phyloP scores from a whole-genome alignment of 2,113 vertebrate genomes.

The Semnornis frantzii region DNA sequence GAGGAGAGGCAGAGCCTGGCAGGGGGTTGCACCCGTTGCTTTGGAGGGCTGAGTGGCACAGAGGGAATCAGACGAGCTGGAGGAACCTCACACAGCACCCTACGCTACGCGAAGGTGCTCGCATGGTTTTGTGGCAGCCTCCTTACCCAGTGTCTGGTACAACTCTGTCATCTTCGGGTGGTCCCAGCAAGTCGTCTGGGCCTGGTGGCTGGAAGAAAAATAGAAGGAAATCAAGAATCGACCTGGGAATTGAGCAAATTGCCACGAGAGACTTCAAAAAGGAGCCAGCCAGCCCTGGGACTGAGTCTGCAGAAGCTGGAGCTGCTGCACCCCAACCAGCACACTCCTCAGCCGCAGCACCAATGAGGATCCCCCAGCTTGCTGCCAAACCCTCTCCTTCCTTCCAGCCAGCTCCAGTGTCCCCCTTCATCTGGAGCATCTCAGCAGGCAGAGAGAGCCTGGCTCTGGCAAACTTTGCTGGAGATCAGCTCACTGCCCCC shows the following conservation, averaged over 20 bases:
- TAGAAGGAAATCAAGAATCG: not conserved
- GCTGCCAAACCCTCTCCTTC: not conserved
- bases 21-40: not conserved
- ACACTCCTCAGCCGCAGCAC: not conserved
- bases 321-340: not conserved
- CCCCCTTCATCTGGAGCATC: not conserved
- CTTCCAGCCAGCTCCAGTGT: not conserved
- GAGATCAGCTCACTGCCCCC: not conserved
- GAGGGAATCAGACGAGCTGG: not conserved
- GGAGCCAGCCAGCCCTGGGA: rapidly evolving
- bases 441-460: not conserved
- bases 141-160: slow-evolving; percentile 93
- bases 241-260: not conserved
- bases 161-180: slow-evolving; percentile 99
- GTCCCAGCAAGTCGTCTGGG: slow-evolving; percentile 99
- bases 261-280: not conserved
- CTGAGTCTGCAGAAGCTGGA: not conserved
- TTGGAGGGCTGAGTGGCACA: not conserved
- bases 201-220: slow-evolving; percentile 88
- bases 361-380: not conserved
- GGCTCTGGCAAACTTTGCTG: not conserved
- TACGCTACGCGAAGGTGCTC: rapidly evolving
- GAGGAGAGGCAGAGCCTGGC: not conserved
- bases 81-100: not conserved
- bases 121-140: not conserved